These are phyloP conservation scores for Limenitis camilla DNA, from an alignment of 2,888 invertebrate species.

Conservation along the genomic window DNA sequence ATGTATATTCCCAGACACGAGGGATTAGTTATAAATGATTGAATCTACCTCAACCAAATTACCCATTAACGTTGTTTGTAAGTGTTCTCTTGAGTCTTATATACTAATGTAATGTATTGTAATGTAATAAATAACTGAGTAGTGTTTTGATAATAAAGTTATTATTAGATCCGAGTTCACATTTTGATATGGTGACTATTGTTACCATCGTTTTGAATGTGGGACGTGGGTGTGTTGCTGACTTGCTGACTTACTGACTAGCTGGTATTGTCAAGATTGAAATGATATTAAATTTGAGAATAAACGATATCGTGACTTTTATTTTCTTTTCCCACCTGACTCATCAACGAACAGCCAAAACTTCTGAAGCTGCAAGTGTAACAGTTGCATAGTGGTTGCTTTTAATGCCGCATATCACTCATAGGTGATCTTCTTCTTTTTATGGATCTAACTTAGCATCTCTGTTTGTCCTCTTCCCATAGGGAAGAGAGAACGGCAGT, in stretches of 20 bases:
- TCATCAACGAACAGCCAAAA: background rate
- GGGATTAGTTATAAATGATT: slow-evolving; percentile 42
- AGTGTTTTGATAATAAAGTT: slow-evolving; percentile 66
- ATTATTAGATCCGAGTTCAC: slow-evolving; percentile 62
- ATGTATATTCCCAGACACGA: slow-evolving; percentile 31
- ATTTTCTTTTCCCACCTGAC: slow-evolving; percentile 29
- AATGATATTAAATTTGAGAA: slow-evolving; percentile 34
- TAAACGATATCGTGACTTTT: slow-evolving; percentile 32
- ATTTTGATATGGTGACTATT: slow-evolving; percentile 73
- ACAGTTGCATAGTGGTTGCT: too few species aligned
- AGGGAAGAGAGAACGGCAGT: too few species aligned
- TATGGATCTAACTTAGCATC: too few species aligned
- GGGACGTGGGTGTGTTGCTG: slow-evolving; percentile 51
- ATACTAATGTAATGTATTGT: slow-evolving; percentile 41
- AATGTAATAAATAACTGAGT: slow-evolving; percentile 46
- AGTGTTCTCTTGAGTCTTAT: slow-evolving; percentile 72
- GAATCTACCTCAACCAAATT: slow-evolving; percentile 74
- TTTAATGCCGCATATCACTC: too few species aligned
- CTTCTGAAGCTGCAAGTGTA: background rate
- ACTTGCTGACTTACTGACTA: background rate
- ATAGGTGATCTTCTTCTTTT: too few species aligned
- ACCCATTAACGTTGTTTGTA: slow-evolving; percentile 69
- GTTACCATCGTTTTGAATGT: slow-evolving; percentile 68
- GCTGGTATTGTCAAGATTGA: slow-evolving; percentile 55
- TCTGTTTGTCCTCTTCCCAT: too few species aligned